These are phyloP conservation scores for Chloropsis cyanopogon DNA, from an alignment of 2,113 vertebrate genomes.

Conservation along the genomic window DNA sequence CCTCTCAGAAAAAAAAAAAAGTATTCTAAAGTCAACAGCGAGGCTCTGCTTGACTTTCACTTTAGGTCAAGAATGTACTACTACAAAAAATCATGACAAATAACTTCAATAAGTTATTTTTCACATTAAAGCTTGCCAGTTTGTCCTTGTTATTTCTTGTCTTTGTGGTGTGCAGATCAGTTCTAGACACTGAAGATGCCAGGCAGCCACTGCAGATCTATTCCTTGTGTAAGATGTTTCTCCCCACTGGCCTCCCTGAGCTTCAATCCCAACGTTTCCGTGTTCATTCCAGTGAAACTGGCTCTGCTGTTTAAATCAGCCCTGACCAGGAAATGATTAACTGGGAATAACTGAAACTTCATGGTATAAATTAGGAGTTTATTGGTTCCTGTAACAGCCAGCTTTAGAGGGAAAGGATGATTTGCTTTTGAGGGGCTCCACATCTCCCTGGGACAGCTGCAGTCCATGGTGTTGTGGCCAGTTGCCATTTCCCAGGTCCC, in stretches of 20 bases:
- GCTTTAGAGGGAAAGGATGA: neutral
- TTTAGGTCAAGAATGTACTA: neutral
- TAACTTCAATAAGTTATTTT: neutral
- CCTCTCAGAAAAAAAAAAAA: neutral
- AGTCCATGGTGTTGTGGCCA: rapidly evolving
- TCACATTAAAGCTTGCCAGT: neutral
- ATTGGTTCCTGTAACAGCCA: neutral
- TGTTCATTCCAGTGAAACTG: neutral
- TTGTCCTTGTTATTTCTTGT: neutral
- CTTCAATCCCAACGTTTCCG: neutral
- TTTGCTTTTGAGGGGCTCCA: neutral
- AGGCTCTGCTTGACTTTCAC: neutral
- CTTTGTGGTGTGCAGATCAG: neutral
- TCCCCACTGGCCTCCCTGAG: neutral
- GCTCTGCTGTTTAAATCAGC: neutral
- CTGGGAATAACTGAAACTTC: neutral
- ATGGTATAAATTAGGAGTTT: neutral
- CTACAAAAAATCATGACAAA: neutral
- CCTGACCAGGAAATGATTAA: slow-evolving; percentile 37
- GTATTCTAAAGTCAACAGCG: neutral
- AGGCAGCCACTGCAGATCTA: neutral
- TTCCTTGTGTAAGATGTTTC: neutral
- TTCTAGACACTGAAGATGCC: neutral
- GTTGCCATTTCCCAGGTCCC: neutral
- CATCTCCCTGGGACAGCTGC: neutral